Evolutionary conservation across 1,140 invertebrate species (phyloP), one percentile per base, ranked within the genome.

Genomic region (Zophobas atratus): DNA sequence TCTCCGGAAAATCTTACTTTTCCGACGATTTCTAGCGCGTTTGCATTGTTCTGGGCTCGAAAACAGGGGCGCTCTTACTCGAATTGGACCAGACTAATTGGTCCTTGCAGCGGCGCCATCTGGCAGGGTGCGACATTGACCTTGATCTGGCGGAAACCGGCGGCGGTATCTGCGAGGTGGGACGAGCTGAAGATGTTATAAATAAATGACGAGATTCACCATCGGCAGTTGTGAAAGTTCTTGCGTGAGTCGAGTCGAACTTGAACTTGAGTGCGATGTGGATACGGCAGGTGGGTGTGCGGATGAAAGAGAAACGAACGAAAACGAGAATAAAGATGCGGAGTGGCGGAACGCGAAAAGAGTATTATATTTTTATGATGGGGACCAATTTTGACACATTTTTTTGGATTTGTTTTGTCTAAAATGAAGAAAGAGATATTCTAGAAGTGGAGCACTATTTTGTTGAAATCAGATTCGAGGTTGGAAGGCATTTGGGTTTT

Each of bases 251-350:
- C 38, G n/a, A 43, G 38, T 43, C 60, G 60, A 67, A 67, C 60
- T 67, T 67, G 60, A 67, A 67, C 60, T 67, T 67, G 60, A 67
- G 43, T 39, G 60, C 60, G 60, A 67, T 67, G 60, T 67, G 60
- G 60, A 67, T 67, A 67, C 43, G 60, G 60, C 60, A 67, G 60
- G 60, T 67, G 60, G 60, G 60, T 67, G 60, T 43, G 60, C 20
- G 41, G 60, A n/a, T 55, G 53, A 5, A 55, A 34, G 20, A 20
- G 20, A 20, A 20, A 20, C 20, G 20, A 20, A 20, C 20, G 20
- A 20, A 20, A 20, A 20, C 20, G 20, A 20, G 20, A 20, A 20
- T 20, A 20, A 20, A 20, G 20, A 20, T 20, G 20, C 20, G 20
- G 20, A 20, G 20, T 20, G 20, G 20, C 20, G 20, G 20, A 20